Base-by-base conservation (phyloP, 2,888 invertebrate species). In the Eudasyphora cyanicolor region DNA sequence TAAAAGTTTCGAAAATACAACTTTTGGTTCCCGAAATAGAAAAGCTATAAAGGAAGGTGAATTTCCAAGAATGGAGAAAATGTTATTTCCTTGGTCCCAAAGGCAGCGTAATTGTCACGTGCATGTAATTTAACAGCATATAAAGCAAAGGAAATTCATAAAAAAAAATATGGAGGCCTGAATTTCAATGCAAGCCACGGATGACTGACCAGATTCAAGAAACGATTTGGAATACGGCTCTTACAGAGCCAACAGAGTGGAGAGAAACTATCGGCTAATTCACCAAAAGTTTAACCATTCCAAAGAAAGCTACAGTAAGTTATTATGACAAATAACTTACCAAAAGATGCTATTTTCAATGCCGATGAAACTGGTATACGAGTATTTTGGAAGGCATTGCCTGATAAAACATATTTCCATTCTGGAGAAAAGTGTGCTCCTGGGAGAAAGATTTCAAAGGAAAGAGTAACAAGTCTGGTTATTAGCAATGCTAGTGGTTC, bases 341-440 rank as follows among this genome's bases (percentile, higher is more conserved):
- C 82, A 38, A 54, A 64, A 57, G 77, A 67, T 67, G 73, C 82
- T 32, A 57, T 77, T 73, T 77, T 82, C 49, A 54, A 54, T 57
- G 76, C 73, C 12, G 57, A 82, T 67, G 67, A 69, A 35, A 70
- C 51, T n/a, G 64, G 64, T 27, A n/a, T n/a, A n/a, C n/a, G n/a
- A n/a, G n/a, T 79, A 60, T 79, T 49, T 49, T 73, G 76, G 76
- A 77, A 82, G 54, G 12, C 45, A 67, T 62, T 80, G 14, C 76
- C 76, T 38, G 79, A 62, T 19, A 75, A 80, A 69, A 80, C 70
- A 4, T 67, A 60, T 35, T 64, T 76, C 38, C 73, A 82, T 67
- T 32, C 73, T 0, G 67, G 67, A 67, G 81, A 62, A 29, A 76
- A 24, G 42, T 62, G 10, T 64, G 76, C 81, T 6, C 35, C 5